phyloP scores from a whole-genome alignment of 1,140 invertebrate genomes.

The Drosophila paulistorum region DNA sequence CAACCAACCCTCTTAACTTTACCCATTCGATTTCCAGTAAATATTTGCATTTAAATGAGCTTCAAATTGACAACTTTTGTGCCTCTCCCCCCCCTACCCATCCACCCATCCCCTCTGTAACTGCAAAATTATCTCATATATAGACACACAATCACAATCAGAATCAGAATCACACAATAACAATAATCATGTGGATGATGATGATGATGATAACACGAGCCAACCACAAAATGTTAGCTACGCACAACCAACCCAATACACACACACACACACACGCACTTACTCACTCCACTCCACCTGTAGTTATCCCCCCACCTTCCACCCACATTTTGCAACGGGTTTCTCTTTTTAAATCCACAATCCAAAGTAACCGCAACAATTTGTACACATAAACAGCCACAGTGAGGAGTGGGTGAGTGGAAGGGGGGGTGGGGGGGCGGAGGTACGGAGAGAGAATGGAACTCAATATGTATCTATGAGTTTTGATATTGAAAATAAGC shows the following conservation, averaged over 20 bases:
- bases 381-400: constrained; percentile 26
- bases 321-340: neutral
- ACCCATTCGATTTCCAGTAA: constrained; percentile 1
- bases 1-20: too few relatives aligned
- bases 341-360: constrained; percentile 14
- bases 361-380: constrained; percentile 53
- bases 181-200: neutral
- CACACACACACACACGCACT: too few relatives aligned
- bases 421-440: neutral
- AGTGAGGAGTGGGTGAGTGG: too few relatives aligned
- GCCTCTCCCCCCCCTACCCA: neutral
- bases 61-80: constrained; percentile 22
- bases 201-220: neutral
- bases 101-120: neutral
- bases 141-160: neutral
- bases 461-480: constrained; percentile 52
- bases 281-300: neutral
- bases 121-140: neutral
- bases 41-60: constrained; percentile 27
- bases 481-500: constrained; percentile 49
- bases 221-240: constrained; percentile 11
- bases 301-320: neutral
- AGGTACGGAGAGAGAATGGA: constrained; percentile 37
- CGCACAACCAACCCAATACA: neutral
- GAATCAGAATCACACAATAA: constrained; percentile 1